Conservation (phyloP, 2,888 invertebrate genomes). For the Drosophila mercatorum region DNA sequence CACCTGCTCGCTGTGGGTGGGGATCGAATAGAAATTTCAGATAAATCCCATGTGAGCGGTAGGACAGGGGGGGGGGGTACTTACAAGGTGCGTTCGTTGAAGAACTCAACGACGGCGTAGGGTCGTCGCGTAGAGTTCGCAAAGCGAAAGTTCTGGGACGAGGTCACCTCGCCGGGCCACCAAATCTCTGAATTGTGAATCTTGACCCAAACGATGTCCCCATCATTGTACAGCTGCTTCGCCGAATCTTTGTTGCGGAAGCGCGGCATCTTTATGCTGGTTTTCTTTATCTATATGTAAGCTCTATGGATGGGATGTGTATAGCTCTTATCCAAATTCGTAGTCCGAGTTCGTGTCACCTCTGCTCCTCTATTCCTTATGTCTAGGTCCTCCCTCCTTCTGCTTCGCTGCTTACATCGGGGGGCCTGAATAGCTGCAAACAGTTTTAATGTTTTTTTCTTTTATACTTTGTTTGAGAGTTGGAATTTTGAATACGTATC, state of each 20-base stretch:
- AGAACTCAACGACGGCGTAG: constrained; percentile 93
- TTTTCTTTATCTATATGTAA: background rate
- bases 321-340: background rate
- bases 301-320: background rate
- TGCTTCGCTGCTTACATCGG: constrained; percentile 24
- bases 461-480: background rate
- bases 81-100: constrained; percentile 93
- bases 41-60: background rate
- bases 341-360: background rate
- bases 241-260: constrained; percentile 45
- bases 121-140: constrained; percentile 88
- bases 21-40: background rate
- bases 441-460: background rate
- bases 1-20: constrained; percentile 90
- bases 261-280: constrained; percentile 60
- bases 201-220: constrained; percentile 94
- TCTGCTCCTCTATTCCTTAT: constrained; percentile 13
- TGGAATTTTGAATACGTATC: background rate
- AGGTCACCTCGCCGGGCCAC: constrained; percentile 94
- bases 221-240: constrained; percentile 85
- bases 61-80: constrained; percentile 68
- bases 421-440: constrained; percentile 30
- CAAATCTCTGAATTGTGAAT: constrained; percentile 88
- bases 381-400: constrained; percentile 13
- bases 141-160: constrained; percentile 87